A percentile compares a stretch with the other conserved stretches of the same genome.
Evolutionary conservation across 1,140 invertebrate species (phyloP).

Genomic region (Zeugodacus cucurbitae): DNA sequence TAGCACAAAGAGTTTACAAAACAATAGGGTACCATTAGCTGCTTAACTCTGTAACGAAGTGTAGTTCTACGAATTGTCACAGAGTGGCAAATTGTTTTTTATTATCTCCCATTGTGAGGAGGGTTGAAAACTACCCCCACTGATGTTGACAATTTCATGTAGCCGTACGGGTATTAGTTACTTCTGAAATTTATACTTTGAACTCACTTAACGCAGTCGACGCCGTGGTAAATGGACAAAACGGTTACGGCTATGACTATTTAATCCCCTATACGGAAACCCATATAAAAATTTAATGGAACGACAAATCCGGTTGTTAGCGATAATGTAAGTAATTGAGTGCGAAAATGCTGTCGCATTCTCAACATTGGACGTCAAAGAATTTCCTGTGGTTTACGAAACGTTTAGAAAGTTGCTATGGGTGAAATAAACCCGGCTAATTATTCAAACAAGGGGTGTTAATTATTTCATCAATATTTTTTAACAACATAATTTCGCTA

Average conservation of each 20-base stretch:
- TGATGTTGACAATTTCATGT: background rate
- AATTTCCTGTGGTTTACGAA: background rate
- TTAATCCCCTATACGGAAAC: conserved; percentile 52
- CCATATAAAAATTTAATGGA: conserved; percentile 65
- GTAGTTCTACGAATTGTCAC: conserved; percentile 48
- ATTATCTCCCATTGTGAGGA: conserved; percentile 49
- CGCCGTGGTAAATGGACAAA: conserved; percentile 17
- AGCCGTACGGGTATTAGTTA: background rate
- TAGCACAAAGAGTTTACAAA: background rate
- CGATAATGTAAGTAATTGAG: conserved; percentile 67
- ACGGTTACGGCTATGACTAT: conserved; percentile 17
- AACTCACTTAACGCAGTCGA: background rate
- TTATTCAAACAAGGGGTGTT: background rate
- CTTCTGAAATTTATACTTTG: conserved; percentile 6
- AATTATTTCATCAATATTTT: conserved; percentile 4
- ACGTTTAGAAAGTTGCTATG: background rate
- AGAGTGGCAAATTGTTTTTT: conserved; percentile 66
- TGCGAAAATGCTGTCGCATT: conserved; percentile 59
- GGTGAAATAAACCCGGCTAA: background rate
- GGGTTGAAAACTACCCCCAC: background rate
- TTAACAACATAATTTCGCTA: background rate
- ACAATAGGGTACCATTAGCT: conserved; percentile 17
- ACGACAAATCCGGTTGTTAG: conserved; percentile 62
- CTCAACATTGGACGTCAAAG: background rate
- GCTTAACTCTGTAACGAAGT: background rate